These are phyloP conservation scores for Macrosteles quadrilineatus DNA, from an alignment of 1,140 invertebrate species.

Conservation along the genomic window DNA sequence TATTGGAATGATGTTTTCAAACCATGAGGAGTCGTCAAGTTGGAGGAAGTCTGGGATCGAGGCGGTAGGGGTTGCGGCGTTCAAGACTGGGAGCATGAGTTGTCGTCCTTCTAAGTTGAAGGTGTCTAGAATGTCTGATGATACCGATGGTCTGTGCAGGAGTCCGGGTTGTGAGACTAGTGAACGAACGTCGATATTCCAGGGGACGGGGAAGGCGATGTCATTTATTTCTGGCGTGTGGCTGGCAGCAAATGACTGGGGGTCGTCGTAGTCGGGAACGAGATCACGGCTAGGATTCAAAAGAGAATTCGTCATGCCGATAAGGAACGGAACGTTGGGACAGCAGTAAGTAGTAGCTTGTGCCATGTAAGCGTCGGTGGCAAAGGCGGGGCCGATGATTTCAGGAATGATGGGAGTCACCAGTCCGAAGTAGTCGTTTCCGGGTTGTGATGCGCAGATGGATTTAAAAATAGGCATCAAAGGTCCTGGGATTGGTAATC, in stretches of 20 bases:
- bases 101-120: background rate
- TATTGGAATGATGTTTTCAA: background rate
- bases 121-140: background rate
- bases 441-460: background rate
- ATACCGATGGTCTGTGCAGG: background rate
- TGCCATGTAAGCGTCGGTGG: background rate
- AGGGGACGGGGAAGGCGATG: background rate
- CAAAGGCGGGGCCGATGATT: background rate
- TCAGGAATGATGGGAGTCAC: background rate
- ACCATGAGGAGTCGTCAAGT: background rate
- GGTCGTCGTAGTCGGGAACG: background rate
- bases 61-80: background rate
- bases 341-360: background rate
- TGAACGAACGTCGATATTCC: background rate
- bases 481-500: background rate
- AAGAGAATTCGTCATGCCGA: background rate
- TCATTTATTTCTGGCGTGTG: background rate
- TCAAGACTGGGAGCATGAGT: background rate
- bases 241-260: background rate
- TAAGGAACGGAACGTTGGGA: background rate
- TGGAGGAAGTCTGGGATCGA: background rate
- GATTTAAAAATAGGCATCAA: background rate
- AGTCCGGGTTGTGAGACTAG: background rate
- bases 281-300: too few relatives aligned
- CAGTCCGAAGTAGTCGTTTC: too few relatives aligned